Evolutionary conservation across 2,797 vertebrate species (phyloP).

Genomic region (Tokudaia muenninki): DNA sequence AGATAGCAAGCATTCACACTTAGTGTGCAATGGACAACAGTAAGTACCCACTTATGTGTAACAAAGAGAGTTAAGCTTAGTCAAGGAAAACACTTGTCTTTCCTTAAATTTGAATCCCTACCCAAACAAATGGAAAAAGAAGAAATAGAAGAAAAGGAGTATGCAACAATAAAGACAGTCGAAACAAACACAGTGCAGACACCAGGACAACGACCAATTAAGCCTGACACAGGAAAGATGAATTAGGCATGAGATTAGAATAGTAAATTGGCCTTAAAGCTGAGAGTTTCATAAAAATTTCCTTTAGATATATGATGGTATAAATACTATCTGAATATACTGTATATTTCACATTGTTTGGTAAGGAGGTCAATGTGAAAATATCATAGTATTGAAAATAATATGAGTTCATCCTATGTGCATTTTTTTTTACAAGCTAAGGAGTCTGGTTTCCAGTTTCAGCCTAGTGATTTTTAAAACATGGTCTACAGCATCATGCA

Average conservation of each 20-base stretch:
- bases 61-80: background rate
- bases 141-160: background rate
- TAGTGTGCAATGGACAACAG: background rate
- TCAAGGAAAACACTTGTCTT: background rate
- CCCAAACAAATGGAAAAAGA: too few relatives aligned
- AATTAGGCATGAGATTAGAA: background rate
- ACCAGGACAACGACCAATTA: background rate
- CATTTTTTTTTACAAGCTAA: background rate
- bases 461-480: background rate
- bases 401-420: background rate
- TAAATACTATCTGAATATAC: background rate
- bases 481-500: background rate
- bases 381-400: background rate
- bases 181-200: too few relatives aligned
- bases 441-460: background rate
- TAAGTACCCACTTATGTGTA: background rate
- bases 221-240: background rate
- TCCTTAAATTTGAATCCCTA: background rate
- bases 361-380: background rate
- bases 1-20: background rate
- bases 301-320: background rate
- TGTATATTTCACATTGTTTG: background rate
- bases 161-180: background rate
- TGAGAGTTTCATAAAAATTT: background rate
- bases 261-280: background rate